Evolutionary conservation across 2,113 vertebrate genomes (phyloP).

Genomic region (Ptychochromis oligacanthus): DNA sequence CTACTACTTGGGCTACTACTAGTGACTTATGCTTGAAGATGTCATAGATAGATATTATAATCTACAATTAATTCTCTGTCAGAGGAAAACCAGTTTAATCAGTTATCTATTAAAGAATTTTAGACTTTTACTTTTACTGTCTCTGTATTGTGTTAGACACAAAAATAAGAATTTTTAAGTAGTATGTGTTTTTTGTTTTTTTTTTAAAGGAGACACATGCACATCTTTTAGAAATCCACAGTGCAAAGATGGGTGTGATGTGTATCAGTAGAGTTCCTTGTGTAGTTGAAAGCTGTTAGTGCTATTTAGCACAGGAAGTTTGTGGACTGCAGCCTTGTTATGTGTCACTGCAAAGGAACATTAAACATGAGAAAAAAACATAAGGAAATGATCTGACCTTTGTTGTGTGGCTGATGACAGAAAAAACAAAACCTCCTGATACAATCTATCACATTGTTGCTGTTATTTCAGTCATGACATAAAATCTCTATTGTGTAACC

Average conservation of each 20-base stretch:
- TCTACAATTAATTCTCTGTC: background rate
- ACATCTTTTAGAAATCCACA: background rate
- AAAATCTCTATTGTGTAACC: background rate
- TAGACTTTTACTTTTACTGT: background rate
- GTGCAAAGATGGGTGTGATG: background rate
- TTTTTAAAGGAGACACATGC: background rate
- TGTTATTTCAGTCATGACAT: background rate
- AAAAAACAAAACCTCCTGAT: background rate
- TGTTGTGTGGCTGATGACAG: background rate
- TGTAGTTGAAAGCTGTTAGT: background rate
- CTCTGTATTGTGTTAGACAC: background rate
- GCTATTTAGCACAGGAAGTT: constrained; percentile 31
- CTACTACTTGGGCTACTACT: too few species aligned
- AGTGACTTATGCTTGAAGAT: background rate
- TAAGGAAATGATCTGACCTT: constrained; percentile 47
- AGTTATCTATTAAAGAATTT: background rate
- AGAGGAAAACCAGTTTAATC: background rate
- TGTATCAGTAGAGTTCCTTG: background rate
- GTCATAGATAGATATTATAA: background rate
- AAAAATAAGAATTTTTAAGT: background rate
- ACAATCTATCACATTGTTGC: background rate
- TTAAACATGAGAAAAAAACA: background rate
- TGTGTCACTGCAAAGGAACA: constrained; percentile 9
- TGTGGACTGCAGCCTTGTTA: background rate
- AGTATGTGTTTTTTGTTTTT: background rate